Evolutionary conservation across 2,113 vertebrate genomes (phyloP), one percentile per base, ranked within the genome.

Genomic region (Engystomops pustulosus): DNA sequence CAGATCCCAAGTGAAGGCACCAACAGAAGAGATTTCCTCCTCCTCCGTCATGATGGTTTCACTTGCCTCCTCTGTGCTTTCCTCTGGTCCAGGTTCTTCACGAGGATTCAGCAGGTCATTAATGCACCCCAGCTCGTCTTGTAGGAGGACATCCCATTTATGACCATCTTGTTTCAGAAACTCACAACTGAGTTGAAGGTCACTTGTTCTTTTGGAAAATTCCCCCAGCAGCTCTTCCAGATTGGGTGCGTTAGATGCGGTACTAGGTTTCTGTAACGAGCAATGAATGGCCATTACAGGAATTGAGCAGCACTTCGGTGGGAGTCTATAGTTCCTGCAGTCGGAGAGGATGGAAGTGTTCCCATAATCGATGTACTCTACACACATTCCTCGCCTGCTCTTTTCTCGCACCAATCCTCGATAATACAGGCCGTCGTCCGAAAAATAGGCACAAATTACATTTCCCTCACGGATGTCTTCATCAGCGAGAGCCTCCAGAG

Each of bases 291-390:
- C 93, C 85, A 96, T 88, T 9, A 84, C 85, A 20, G 96, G 96
- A 74, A 92, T 27, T 1, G 86, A 83, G 3, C 88, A 79, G 14
- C 92, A 90, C 6, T 87, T 30, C 38, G 87, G 55, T 0, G 92
- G 87, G 20, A 98, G 94, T 45, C 84, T 87, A 30, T 87, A 72
- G 0, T 91, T 88, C 85, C 95, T 93, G 82, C 89, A 90, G 70
- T 89, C 6, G 1, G 88, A 88, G 49, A 95, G 85, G 5, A 89
- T 34, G 10, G 94, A 94, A 11, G 90, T 90, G 65, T 98, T 98
- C 79, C 98, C 97, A 88, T 96, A 99, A 90, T 99, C 98, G 86
- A 99, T 91, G 87, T 96, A 99, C 65, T 95, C 94, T 0, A 99
- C 86, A 6, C 89, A 87, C 0, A 45, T 86, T 7, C 82, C 74